phyloP scores from a whole-genome alignment of 2,888 invertebrate genomes.

The Rhagophthalmus giganteus region DNA sequence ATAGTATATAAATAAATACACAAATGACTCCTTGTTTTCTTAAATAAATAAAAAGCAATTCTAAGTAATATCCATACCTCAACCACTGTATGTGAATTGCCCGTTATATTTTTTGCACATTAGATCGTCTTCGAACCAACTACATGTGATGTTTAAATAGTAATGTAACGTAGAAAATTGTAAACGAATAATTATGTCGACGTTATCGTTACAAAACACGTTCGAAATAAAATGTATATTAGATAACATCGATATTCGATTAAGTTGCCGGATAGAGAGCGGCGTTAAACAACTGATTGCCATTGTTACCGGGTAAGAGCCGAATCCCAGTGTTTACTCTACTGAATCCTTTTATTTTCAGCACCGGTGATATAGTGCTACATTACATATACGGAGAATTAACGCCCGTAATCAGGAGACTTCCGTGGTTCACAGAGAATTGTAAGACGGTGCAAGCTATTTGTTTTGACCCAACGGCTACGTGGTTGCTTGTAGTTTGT shows the following conservation, averaged over 20 bases:
- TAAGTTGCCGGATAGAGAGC: slow-evolving; percentile 52
- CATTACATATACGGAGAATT: slow-evolving; percentile 54
- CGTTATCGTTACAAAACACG: slow-evolving; percentile 43
- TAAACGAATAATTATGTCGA: slow-evolving; percentile 24
- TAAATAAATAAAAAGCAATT: neutral
- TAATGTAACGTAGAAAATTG: slow-evolving; percentile 4
- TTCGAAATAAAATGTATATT: slow-evolving; percentile 52
- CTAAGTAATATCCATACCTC: neutral
- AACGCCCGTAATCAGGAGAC: slow-evolving; percentile 49
- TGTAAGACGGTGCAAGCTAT: slow-evolving; percentile 64
- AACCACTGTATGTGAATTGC: neutral
- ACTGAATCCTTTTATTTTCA: no score
- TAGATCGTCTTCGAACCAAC: neutral
- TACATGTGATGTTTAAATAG: neutral
- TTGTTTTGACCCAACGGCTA: slow-evolving; percentile 83
- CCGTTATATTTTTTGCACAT: no score
- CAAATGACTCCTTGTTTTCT: no score
- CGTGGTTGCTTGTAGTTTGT: slow-evolving; percentile 71
- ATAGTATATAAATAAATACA: no score
- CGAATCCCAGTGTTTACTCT: no score
- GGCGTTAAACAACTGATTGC: slow-evolving; percentile 54
- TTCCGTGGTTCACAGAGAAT: slow-evolving; percentile 53
- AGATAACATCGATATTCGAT: slow-evolving; percentile 50
- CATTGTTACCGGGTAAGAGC: slow-evolving; percentile 47
- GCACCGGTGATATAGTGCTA: slow-evolving; percentile 51